Percentiles rank a stretch among this genome's conserved stretches.
Evolutionary conservation across 2,888 invertebrate species (phyloP).

Genomic region (Heliconius erato): DNA sequence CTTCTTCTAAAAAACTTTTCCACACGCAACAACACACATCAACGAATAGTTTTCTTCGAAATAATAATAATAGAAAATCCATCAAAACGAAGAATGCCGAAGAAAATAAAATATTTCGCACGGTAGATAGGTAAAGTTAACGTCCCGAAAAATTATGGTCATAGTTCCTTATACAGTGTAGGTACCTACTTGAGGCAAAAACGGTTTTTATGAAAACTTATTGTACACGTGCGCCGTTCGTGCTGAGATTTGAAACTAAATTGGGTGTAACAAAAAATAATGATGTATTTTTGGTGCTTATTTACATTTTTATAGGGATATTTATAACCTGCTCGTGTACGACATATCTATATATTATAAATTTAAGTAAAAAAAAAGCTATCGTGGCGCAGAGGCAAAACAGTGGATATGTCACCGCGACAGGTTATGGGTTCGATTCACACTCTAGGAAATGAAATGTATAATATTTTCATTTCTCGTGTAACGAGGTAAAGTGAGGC

Average conservation of each 20-base stretch:
- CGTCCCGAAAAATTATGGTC: neutral
- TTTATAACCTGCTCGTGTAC: neutral
- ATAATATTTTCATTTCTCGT: neutral
- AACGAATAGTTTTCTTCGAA: neutral
- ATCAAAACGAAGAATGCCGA: conserved; percentile 7
- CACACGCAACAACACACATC: neutral
- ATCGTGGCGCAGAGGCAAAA: no score
- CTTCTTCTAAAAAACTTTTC: neutral
- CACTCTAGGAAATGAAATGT: neutral
- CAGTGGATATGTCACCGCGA: no score
- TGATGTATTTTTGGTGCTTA: neutral
- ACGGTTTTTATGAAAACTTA: neutral
- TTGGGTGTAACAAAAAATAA: neutral
- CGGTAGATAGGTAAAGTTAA: conserved; percentile 26
- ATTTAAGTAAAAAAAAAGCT: no score
- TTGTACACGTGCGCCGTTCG: neutral
- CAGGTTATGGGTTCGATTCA: no score
- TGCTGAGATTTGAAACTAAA: conserved; percentile 1
- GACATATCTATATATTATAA: neutral
- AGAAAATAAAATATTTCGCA: conserved; percentile 32
- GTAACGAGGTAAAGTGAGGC: neutral
- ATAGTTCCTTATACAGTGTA: neutral
- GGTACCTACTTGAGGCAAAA: neutral
- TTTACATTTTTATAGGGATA: neutral
- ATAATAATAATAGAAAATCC: conserved; percentile 24